Conservation (phyloP, 2,888 invertebrate genomes). For the Tetranychus truncatus region DNA sequence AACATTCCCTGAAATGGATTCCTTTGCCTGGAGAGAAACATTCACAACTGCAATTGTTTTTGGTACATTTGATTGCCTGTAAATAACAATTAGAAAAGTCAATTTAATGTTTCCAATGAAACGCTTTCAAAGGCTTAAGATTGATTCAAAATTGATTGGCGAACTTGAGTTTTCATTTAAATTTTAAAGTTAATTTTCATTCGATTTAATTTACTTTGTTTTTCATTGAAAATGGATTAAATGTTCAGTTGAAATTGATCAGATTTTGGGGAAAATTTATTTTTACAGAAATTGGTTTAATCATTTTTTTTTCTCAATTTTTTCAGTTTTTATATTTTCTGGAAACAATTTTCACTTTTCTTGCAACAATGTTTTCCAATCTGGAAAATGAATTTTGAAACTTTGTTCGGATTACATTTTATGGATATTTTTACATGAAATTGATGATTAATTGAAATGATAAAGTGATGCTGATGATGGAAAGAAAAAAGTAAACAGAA, state of each 20-base stretch:
- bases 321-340: too few relatives aligned
- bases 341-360: too few relatives aligned
- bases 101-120: background rate
- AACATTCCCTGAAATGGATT: constrained; percentile 46
- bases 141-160: too few relatives aligned
- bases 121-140: too few relatives aligned
- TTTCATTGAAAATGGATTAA: background rate
- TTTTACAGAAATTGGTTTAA: too few relatives aligned
- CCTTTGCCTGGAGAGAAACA: constrained; percentile 50
- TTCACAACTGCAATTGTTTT: constrained; percentile 47
- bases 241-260: background rate
- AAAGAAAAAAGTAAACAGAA: background rate
- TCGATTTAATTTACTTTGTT: background rate
- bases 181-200: background rate
- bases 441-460: background rate
- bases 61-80: constrained; percentile 48
- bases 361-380: too few relatives aligned
- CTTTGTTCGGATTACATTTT: background rate
- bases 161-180: too few relatives aligned
- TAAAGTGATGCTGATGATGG: background rate
- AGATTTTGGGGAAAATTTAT: background rate
- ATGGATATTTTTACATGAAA: background rate
- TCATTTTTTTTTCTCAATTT: too few relatives aligned
- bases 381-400: too few relatives aligned
- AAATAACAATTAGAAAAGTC: constrained; percentile 24